phyloP scores from a whole-genome alignment of 2,797 vertebrate species.

The Crypturellus tataupa region DNA sequence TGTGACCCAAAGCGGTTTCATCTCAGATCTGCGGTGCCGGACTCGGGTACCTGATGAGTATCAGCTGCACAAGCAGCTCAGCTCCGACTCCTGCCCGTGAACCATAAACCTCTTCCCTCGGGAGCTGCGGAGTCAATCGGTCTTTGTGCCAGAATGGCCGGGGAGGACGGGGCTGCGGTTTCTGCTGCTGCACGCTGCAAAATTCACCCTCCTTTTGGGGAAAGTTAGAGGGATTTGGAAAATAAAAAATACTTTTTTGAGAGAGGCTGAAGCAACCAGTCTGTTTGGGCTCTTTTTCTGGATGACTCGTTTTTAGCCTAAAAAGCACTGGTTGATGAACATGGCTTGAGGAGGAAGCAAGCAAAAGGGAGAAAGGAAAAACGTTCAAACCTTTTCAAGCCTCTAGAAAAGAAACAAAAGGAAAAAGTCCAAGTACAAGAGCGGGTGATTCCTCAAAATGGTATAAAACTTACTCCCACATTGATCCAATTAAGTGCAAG shows the following conservation, averaged over 20 bases:
- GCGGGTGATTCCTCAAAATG: not conserved
- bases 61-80: constrained; percentile 70
- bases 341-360: not conserved
- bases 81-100: constrained; percentile 52
- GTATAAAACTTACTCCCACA: not conserved
- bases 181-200: not conserved
- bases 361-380: not conserved
- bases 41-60: constrained; percentile 58
- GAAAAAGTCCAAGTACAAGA: not conserved
- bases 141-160: constrained; percentile 35
- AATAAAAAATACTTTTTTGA: not conserved
- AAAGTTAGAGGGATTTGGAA: constrained; percentile 34
- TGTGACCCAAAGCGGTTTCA: constrained; percentile 72
- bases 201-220: constrained; percentile 35
- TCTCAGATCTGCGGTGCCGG: not conserved
- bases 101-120: constrained; percentile 52
- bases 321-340: not conserved
- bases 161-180: rapidly evolving
- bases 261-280: constrained; percentile 52
- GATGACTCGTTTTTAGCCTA: not conserved
- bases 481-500: rapidly evolving
- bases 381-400: not conserved
- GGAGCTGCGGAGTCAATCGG: constrained; percentile 59
- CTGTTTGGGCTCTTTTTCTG: constrained; percentile 59
- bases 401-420: not conserved